Evolutionary conservation across 2,888 invertebrate species (phyloP).

Genomic region (Sarcophaga subvicina): DNA sequence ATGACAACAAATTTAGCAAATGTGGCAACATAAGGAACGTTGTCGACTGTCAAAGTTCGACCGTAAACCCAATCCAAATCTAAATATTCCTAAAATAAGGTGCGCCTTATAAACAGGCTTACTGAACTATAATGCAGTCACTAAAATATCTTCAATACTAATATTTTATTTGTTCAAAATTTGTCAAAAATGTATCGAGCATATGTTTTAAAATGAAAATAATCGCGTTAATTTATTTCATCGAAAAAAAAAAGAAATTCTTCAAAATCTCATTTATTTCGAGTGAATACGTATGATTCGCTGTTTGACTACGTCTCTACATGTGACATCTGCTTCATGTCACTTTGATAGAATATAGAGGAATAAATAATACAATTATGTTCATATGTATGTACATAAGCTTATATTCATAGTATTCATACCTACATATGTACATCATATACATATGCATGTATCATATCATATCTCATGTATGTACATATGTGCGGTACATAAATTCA

Average conservation of each 20-base stretch:
- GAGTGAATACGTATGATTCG: not conserved
- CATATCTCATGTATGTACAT: not conserved
- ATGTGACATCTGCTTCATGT: conserved; percentile 67
- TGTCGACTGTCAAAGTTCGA: no score
- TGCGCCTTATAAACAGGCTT: no score
- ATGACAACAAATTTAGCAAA: no score
- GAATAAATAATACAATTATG: conserved; percentile 23
- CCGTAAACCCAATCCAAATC: no score
- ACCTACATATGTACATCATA: not conserved
- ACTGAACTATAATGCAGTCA: no score
- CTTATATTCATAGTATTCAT: not conserved
- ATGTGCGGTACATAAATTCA: no score
- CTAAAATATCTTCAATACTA: no score
- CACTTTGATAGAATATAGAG: conserved; percentile 46
- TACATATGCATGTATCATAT: not conserved
- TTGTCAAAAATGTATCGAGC: not conserved
- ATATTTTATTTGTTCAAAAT: no score
- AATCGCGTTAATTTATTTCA: not conserved
- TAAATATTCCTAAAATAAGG: no score
- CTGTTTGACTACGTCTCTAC: not conserved
- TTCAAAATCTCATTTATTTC: not conserved
- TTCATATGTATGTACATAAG: not conserved
- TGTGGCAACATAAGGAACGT: no score
- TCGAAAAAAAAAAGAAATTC: not conserved
- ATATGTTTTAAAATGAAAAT: not conserved